Conservation (phyloP, 2,888 invertebrate species). For the Apodemia hepburni region DNA sequence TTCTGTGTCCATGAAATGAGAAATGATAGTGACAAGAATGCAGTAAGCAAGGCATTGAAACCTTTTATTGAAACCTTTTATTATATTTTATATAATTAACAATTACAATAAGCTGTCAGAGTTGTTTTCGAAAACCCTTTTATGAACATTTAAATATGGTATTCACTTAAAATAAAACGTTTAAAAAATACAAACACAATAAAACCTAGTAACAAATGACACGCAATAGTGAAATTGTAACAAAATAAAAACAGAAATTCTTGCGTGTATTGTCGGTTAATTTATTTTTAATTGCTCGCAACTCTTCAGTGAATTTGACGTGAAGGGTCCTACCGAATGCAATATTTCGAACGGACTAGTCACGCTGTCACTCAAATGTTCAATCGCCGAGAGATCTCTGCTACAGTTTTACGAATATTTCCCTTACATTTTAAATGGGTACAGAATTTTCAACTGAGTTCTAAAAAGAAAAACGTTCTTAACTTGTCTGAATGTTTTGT, state of each 20-base stretch:
- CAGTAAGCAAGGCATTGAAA: no score
- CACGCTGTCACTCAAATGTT: slow-evolving; percentile 52
- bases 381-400: slow-evolving; percentile 48
- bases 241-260: slow-evolving; percentile 1
- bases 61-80: no score
- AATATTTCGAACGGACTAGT: slow-evolving; percentile 52
- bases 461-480: not conserved
- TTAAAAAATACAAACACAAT: not conserved
- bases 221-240: slow-evolving; percentile 9
- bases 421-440: slow-evolving; percentile 1
- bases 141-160: not conserved
- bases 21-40: no score
- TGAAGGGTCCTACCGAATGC: slow-evolving; percentile 37
- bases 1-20: no score
- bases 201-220: not conserved
- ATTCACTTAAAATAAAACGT: not conserved
- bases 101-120: no score
- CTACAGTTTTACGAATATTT: slow-evolving; percentile 42
- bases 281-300: slow-evolving; percentile 23
- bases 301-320: slow-evolving; percentile 17
- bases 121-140: no score
- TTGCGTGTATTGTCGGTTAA: slow-evolving; percentile 15
- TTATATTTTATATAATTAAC: no score
- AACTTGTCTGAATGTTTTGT: no score
- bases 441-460: not conserved